Evolutionary conservation across 2,113 vertebrate species (phyloP), one percentile per base, ranked within the genome.

Genomic region (Scatophagus argus): DNA sequence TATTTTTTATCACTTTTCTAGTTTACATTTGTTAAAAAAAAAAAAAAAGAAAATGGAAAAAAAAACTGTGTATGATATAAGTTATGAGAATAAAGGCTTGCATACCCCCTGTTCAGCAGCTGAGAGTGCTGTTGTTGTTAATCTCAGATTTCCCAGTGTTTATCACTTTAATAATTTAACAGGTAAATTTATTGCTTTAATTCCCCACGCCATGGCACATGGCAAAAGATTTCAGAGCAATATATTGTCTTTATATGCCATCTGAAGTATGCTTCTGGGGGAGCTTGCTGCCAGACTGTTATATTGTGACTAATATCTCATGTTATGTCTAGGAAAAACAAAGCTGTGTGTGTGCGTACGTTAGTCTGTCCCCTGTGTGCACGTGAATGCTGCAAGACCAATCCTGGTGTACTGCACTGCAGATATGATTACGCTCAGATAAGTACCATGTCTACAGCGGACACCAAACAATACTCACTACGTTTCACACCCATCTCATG

Each of bases 141-240:
- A 91, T 93, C 86, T 87, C 63, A 38, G 65, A 67, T 86, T 71
- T 86, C 78, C 64, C 66, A 63, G 55, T 89, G 88, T 91, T 91
- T 90, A 90, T 89, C 83, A 88, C 85, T 82, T 93, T 83, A 93
- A 92, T 93, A 93, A 93, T 92, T 93, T 79, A 92, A 82, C 83
- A 76, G 83, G 55, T 78, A 78, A 92, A 93, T 94, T 92, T 93
- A 94, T 94, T 77, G 84, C 88, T 94, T 94, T 91, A 93, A 94
- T 95, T 92, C 92, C 71, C 61, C 25, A 23, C 84, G 59, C 85
- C 6, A 70, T 87, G 51, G 87, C 90, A 84, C 85, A 85, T 79
- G 60, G 81, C 61, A 65, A 67, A 78, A 85, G 79, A 93, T 88
- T 88, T 90, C 66, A 81, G 75, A 70, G 90, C 88, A 75, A 91